These are phyloP conservation scores for Xestia sexstrigata DNA, from an alignment of 2,888 invertebrate genomes.

Conservation along the genomic window DNA sequence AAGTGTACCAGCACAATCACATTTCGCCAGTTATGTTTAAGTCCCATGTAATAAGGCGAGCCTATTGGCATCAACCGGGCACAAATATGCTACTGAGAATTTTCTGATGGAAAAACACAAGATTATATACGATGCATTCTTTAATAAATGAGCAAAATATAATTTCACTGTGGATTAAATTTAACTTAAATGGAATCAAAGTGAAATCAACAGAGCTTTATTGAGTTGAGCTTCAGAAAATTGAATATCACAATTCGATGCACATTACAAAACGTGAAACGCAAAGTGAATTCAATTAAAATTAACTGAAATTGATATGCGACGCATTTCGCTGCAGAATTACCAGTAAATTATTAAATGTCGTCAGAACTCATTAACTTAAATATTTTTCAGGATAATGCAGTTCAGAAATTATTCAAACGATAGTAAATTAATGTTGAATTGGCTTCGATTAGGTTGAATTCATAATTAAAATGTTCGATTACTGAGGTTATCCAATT, in stretches of 20 bases:
- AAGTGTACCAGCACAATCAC: neutral
- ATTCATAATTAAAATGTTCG: neutral
- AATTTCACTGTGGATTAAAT: neutral
- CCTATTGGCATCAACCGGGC: neutral
- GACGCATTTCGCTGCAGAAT: slow-evolving; percentile 14
- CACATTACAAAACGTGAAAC: slow-evolving; percentile 27
- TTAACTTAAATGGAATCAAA: slow-evolving; percentile 7
- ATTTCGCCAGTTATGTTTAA: neutral
- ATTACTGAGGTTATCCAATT: neutral
- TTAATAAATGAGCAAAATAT: neutral
- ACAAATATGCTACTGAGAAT: neutral
- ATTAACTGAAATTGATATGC: slow-evolving; percentile 29
- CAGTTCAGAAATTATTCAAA: neutral
- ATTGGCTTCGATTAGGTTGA: neutral
- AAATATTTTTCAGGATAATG: slow-evolving; percentile 7
- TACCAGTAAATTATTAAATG: slow-evolving; percentile 12
- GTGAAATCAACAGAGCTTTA: neutral
- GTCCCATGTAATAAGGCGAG: neutral
- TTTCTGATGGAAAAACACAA: neutral
- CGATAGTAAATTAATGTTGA: neutral
- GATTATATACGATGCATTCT: neutral
- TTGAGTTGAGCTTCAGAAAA: slow-evolving; percentile 2
- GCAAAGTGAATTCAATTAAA: slow-evolving; percentile 23
- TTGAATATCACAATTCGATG: slow-evolving; percentile 14
- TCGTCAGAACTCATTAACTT: neutral